Evolutionary conservation across 2,888 invertebrate species (phyloP).

Genomic region (Drosophila nr. perissopoda): DNA sequence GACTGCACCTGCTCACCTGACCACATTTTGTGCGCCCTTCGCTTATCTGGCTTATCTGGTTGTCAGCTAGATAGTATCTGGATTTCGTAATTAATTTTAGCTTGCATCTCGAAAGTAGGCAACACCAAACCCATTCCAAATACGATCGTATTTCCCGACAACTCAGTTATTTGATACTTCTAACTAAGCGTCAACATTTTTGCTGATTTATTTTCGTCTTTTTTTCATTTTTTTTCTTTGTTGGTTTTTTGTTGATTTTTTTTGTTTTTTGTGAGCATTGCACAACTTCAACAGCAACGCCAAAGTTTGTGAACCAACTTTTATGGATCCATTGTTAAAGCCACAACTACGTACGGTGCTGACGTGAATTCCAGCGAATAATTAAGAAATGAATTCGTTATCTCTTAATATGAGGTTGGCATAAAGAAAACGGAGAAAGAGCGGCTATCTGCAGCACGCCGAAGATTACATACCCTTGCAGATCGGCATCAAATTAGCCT

Average conservation of each 20-base stretch:
- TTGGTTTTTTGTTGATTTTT: slow-evolving; percentile 58
- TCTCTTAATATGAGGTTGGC: slow-evolving; percentile 18
- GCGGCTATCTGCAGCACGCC: background rate
- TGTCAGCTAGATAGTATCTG: slow-evolving; percentile 10
- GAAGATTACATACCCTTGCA: background rate
- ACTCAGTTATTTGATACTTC: slow-evolving; percentile 41
- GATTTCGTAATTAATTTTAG: background rate
- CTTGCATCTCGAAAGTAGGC: slow-evolving; percentile 28
- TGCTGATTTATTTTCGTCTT: slow-evolving; percentile 65
- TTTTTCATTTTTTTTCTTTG: slow-evolving; percentile 55
- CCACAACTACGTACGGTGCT: slow-evolving; percentile 13
- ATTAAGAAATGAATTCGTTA: slow-evolving; percentile 70
- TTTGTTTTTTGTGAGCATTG: slow-evolving; percentile 44
- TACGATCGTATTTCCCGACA: slow-evolving; percentile 35
- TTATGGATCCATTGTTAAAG: slow-evolving; percentile 39
- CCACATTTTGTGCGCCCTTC: background rate
- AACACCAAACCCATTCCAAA: slow-evolving; percentile 1
- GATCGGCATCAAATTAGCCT: background rate
- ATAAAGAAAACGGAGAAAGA: background rate
- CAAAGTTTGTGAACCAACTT: slow-evolving; percentile 13
- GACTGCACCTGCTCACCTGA: slow-evolving; percentile 45
- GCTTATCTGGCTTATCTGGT: background rate
- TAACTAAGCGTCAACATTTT: slow-evolving; percentile 53
- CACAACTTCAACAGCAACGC: slow-evolving; percentile 41
- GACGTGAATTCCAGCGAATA: slow-evolving; percentile 63